These are phyloP conservation scores for Athetis lepigone DNA, from an alignment of 2,888 invertebrate genomes.

Conservation along the genomic window DNA sequence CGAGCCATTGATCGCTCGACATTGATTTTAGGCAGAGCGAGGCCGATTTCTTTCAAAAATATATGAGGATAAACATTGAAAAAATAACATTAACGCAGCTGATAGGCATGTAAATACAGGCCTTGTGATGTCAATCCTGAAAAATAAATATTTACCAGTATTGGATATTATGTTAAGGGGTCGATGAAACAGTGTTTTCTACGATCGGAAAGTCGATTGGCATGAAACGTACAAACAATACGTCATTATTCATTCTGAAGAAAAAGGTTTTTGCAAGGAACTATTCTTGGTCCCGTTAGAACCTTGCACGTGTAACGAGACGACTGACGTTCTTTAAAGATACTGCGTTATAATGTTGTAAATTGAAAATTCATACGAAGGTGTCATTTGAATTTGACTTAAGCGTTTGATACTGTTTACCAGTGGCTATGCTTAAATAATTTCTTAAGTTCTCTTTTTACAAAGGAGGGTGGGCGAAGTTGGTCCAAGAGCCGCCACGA, in stretches of 20 bases:
- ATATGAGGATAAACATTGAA: conserved; percentile 44
- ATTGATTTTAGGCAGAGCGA: conserved; percentile 59
- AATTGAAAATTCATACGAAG: too few species aligned
- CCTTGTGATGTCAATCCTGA: conserved; percentile 13
- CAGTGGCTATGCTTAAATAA: too few species aligned
- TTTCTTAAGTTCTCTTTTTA: too few species aligned
- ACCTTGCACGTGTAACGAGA: too few species aligned
- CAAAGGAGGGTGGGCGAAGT: too few species aligned
- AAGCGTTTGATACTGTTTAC: background rate
- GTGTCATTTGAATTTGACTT: background rate
- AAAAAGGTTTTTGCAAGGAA: conserved; percentile 27
- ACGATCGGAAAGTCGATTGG: conserved; percentile 7
- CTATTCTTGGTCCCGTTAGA: conserved; percentile 16
- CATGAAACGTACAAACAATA: conserved; percentile 15
- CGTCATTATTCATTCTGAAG: conserved; percentile 12
- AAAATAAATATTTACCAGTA: conserved; percentile 25
- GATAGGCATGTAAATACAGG: conserved; percentile 7
- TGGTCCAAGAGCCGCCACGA: too few species aligned
- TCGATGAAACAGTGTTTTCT: conserved; percentile 26
- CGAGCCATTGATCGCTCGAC: conserved; percentile 62
- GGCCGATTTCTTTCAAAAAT: conserved; percentile 56
- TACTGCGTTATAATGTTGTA: too few species aligned
- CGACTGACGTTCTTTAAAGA: too few species aligned
- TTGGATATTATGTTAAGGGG: conserved; percentile 10
- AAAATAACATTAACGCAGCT: conserved; percentile 15